Base-by-base conservation (phyloP, 2,797 vertebrate species). In the Lindbergichthys nudifrons region DNA sequence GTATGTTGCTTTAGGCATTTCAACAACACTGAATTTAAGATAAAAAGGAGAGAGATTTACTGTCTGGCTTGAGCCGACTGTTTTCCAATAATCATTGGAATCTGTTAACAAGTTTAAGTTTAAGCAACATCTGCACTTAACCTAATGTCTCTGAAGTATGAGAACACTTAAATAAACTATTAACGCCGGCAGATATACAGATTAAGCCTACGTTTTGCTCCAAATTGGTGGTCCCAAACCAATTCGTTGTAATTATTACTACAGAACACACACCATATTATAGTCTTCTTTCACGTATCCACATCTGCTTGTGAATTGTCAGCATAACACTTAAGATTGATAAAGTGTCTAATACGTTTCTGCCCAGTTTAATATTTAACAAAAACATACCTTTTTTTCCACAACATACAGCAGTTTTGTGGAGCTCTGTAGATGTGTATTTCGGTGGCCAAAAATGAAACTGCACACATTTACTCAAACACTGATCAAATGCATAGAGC, bases 401-500 rank as follows among this genome's bases (percentile, higher is more conserved):
- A 50, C 23, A 9, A 61, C 14, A 5, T 21, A 3, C 2, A 48
- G 12, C 32, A 26, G 26, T 23, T 73, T 66, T 60, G 16, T 10
- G 4, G 21, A 15, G 36, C 13, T 80, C 18, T 59, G 43, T 61
- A 69, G 43, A 51, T 77, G 42, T 68, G 41, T 45, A 61, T 80
- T 72, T 67, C 36, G 23, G 43, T 50, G 50, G 14, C 65, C 11
- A 30, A 56, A 70, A 30, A 73, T 78, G 43, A 71, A 68, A 53
- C 36, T 42, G 11, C 2, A 64, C 43, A 41, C 18, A 30, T 26
- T 13, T 43, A 14, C 68, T 18, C 30, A 53, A 65, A 53, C 56
- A 64, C 46, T 64, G 41, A 21, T 61, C 36, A 58, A 30, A 51
- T 19, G 39, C 70, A 53, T 30, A 4, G 39, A 75, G 56, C 68